Percentiles rank a stretch among this genome's conserved stretches.
Conservation (phyloP, 2,113 vertebrate species). For the Bothrops jararaca region DNA sequence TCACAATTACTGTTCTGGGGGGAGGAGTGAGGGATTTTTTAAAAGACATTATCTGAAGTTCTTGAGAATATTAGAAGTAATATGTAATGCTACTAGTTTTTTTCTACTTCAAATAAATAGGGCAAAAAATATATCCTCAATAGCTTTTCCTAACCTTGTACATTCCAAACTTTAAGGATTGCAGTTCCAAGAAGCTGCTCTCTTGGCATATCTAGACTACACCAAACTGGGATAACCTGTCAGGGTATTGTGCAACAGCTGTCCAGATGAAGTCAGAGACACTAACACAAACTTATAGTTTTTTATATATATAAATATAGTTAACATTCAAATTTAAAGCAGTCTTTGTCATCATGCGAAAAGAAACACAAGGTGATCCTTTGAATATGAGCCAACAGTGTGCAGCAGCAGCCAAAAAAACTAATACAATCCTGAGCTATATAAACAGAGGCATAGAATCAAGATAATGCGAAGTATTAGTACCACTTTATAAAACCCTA, state of each 20-base stretch:
- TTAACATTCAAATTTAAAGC: too few species aligned
- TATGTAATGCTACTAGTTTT: background rate
- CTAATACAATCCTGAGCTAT: too few species aligned
- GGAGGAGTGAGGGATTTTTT: background rate
- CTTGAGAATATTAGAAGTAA: background rate
- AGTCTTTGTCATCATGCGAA: background rate
- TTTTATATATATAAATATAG: too few species aligned
- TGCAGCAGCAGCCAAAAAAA: too few species aligned
- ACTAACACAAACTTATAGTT: too few species aligned
- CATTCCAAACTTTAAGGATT: background rate
- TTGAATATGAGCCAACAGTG: too few species aligned
- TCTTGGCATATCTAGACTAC: background rate
- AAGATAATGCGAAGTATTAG: too few species aligned
- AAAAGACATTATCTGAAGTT: background rate
- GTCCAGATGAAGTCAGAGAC: too few species aligned
- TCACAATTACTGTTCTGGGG: slow-evolving; percentile 1
- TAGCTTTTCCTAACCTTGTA: background rate
- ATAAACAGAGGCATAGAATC: too few species aligned
- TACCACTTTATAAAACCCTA: too few species aligned
- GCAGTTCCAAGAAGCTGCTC: background rate
- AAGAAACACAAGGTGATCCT: background rate
- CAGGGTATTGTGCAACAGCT: background rate
- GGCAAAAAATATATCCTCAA: background rate
- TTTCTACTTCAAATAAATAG: background rate
- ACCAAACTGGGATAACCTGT: background rate